phyloP scores from a whole-genome alignment of 2,797 vertebrate species.

The Pipistrellus pipistrellus region DNA sequence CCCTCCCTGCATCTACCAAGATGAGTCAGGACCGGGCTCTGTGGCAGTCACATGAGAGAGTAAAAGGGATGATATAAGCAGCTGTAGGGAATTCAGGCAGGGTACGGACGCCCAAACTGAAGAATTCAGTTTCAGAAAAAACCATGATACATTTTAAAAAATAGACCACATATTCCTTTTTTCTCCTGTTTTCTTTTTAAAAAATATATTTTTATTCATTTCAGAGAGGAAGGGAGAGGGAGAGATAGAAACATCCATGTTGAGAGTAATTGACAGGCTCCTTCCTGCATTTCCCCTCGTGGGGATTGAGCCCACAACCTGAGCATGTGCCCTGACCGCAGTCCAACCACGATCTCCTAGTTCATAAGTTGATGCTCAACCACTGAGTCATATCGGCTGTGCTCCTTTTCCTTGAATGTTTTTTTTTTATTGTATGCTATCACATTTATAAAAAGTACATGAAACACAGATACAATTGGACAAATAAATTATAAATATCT shows the following conservation, averaged over 20 bases:
- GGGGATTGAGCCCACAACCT: too few relatives aligned
- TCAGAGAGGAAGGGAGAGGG: too few relatives aligned
- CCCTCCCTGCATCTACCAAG: neutral
- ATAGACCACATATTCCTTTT: neutral
- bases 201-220: too few relatives aligned
- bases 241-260: too few relatives aligned
- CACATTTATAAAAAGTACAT: neutral
- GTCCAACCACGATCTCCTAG: too few relatives aligned
- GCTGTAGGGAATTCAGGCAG: conserved; percentile 38
- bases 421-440: conserved; percentile 10
- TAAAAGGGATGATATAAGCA: neutral
- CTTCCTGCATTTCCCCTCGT: too few relatives aligned
- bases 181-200: neutral
- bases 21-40: neutral
- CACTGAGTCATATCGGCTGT: too few relatives aligned
- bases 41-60: neutral
- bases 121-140: conserved; percentile 1
- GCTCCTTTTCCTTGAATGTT: neutral
- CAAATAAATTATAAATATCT: conserved; percentile 44
- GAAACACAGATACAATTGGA: neutral
- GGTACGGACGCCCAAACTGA: neutral
- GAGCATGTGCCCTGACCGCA: too few relatives aligned
- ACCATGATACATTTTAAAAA: neutral
- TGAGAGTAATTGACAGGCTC: too few relatives aligned
- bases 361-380: too few relatives aligned